Base-by-base conservation (phyloP, 2,113 vertebrate species). In the Scartelaos histophorus region DNA sequence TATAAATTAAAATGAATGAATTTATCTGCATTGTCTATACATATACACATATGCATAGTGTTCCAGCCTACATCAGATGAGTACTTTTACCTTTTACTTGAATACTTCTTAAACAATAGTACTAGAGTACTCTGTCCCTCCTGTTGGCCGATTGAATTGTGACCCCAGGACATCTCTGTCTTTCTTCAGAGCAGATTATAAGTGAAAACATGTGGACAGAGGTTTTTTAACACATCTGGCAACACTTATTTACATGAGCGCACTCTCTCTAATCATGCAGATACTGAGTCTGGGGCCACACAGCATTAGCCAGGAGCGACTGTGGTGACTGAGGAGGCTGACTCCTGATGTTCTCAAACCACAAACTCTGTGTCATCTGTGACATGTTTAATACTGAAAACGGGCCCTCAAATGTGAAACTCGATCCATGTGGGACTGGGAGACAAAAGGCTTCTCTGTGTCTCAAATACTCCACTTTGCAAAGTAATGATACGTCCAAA, bases 241-340 rank as follows among this genome's bases (percentile, higher is more conserved):
- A 85, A 1, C 87, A 25, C 77, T 92, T 90, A 92, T 88, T 89
- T 73, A 78, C 83, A 85, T 85, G 78, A 85, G 78, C 43, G 0
- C 68, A 76, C 13, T 43, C 58, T 58, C 76, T 88, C 80, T 90
- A 92, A 92, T 92, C 88, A 92, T 66, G 85, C 76, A 75, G 72
- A 71, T 71, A 71, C 70, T 35, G 66, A 65, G 54, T 22, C 70
- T 47, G 56, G 70, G 79, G 84, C 87, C 87, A 81, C 84, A 84
- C 85, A 76, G 68, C 78, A 69, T 84, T 66, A 60, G 16, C 24
- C 73, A 34, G 21, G n/a, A 47, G 38, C 49, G 60, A 73, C 65
- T 74, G 6, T 69, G 70, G 45, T 16, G 73, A 56, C 45, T 64
- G 65, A 69, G 22, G 24, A 45, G 60, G 29, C 11, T 7, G 7